Evolutionary conservation across 2,113 vertebrate species (phyloP), one percentile per base, ranked within the genome.

Genomic region (Todiramphus chloris): DNA sequence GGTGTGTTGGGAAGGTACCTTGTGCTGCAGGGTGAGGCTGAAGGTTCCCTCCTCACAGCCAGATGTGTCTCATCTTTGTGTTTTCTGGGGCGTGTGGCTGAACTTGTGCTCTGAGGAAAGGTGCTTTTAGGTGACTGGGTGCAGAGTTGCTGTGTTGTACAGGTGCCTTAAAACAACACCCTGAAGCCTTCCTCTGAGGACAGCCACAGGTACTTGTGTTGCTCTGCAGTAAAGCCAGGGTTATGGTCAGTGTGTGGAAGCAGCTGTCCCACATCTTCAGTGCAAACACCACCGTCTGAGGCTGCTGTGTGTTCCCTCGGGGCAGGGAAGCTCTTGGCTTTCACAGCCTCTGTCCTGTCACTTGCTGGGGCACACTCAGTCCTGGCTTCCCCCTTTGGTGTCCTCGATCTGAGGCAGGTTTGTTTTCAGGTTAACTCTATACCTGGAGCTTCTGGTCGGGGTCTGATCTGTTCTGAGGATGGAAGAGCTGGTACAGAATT

Each of bases 291-390:
- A 1, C 13, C 24, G 11, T 18, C 15, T 9, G 14, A 24, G 41
- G 33, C 46, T 25, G 41, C 10, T 4, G 20, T 0, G 11, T 0
- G 1, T 30, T 35, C 66, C 43, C 14, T 28, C 0, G 0, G 31
- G 13, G 68, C 3, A 1, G 27, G 74, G 55, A 11, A 25, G 39
- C 39, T 6, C 12, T 23, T 30, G 12, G 0, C 33, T 39, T 28
- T 13, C 51, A 11, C 21, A 25, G 67, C 51, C 12, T 9, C 12
- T 4, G 7, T 4, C 17, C 1, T 11, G 18, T 12, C 68, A 7
- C 28, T 3, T 1, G 3, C 76, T n/a, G 68, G 2, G 6, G 3
- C 28, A 4, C 3, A 0, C 35, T 28, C 0, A 0, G 11, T 64
- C 76, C 50, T 28, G 14, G 9, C 72, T 46, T 31, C 6, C 9